Percentiles rank a stretch among this genome's conserved stretches.
These are phyloP conservation scores for Drosophila subobscura DNA, from an alignment of 1,140 invertebrate species.

Conservation along the genomic window DNA sequence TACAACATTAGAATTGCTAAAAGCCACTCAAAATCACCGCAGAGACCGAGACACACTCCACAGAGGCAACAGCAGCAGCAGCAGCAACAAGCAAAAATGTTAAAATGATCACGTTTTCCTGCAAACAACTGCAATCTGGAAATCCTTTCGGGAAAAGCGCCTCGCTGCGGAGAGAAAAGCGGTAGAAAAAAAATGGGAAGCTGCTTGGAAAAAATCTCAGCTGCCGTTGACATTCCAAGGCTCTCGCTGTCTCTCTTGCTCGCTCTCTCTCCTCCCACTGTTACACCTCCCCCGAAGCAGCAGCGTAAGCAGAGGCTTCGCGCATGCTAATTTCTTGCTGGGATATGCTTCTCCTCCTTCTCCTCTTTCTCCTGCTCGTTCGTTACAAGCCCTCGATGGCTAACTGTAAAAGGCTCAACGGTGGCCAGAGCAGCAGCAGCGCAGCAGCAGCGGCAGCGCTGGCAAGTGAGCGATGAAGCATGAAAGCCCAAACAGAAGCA, in stretches of 20 bases:
- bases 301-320: conserved; percentile 37
- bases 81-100: conserved; percentile 73
- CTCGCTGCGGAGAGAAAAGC: conserved; percentile 15
- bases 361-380: neutral
- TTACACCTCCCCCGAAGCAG: neutral
- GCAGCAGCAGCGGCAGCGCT: too few relatives aligned
- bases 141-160: conserved; percentile 55
- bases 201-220: conserved; percentile 64
- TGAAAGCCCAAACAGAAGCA: conserved; percentile 51
- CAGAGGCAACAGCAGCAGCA: conserved; percentile 28
- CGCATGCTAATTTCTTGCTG: conserved; percentile 74
- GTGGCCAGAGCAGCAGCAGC: neutral
- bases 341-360: conserved; percentile 37
- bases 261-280: neutral
- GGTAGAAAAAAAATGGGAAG: conserved; percentile 1
- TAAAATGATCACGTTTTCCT: conserved; percentile 82
- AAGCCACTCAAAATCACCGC: conserved; percentile 73
- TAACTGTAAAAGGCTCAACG: conserved; percentile 70
- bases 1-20: conserved; percentile 79
- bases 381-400: conserved; percentile 45
- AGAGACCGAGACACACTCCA: neutral
- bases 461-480: conserved; percentile 75
- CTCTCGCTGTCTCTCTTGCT: neutral
- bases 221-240: conserved; percentile 77
- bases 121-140: conserved; percentile 24